Evolutionary conservation across 2,888 invertebrate species (phyloP).

Genomic region (Eupelmus urozonus): DNA sequence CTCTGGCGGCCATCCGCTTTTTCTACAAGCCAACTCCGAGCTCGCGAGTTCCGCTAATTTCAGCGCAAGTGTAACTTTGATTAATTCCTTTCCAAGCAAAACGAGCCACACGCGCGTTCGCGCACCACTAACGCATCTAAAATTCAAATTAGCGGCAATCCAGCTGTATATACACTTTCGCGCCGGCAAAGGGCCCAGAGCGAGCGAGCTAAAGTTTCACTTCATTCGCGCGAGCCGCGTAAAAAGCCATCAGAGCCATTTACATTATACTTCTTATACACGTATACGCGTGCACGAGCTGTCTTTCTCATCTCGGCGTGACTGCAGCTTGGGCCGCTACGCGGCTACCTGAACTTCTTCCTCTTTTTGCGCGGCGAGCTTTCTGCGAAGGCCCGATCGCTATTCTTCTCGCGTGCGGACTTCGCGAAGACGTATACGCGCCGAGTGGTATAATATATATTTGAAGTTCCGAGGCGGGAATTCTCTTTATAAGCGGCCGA

Average conservation of each 20-base stretch:
- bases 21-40: too few relatives aligned
- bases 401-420: conserved; percentile 26
- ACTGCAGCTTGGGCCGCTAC: too few relatives aligned
- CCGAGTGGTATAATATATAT: conserved; percentile 1
- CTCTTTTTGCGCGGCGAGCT: too few relatives aligned
- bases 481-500: conserved; percentile 19
- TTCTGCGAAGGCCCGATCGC: conserved; percentile 15
- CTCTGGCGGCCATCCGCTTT: not conserved
- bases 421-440: not conserved
- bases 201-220: not conserved
- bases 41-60: not conserved
- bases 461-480: conserved; percentile 23
- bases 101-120: not conserved
- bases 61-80: conserved; percentile 9
- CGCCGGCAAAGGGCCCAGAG: conserved; percentile 20
- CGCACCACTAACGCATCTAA: conserved; percentile 7
- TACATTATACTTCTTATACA: too few relatives aligned
- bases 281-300: too few relatives aligned
- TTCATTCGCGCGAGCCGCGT: not conserved
- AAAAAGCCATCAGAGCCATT: too few relatives aligned
- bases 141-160: conserved; percentile 23
- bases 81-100: conserved; percentile 1
- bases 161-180: not conserved
- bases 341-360: too few relatives aligned
- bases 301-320: too few relatives aligned